Percentiles rank a stretch among this genome's conserved stretches.
phyloP scores from a whole-genome alignment of 2,113 vertebrate species.

The Notarius quadriscutis region DNA sequence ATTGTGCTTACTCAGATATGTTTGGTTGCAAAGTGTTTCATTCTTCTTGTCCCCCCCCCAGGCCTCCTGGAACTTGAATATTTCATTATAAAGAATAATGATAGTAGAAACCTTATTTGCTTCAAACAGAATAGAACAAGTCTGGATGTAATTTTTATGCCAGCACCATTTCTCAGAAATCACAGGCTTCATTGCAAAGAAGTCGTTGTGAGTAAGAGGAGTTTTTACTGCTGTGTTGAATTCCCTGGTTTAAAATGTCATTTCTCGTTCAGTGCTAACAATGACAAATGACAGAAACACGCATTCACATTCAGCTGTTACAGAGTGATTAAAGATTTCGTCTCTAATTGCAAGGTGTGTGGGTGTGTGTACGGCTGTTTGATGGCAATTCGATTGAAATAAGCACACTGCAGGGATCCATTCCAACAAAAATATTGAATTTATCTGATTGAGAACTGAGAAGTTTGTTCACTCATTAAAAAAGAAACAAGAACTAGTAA shows the following conservation, averaged over 20 bases:
- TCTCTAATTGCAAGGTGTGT: slow-evolving; percentile 22
- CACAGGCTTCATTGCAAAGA: slow-evolving; percentile 46
- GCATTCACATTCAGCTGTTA: background rate
- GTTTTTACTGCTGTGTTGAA: background rate
- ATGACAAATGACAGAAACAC: slow-evolving; percentile 5
- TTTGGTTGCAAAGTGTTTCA: slow-evolving; percentile 64
- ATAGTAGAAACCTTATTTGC: slow-evolving; percentile 65
- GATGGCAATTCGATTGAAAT: slow-evolving; percentile 54
- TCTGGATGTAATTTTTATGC: slow-evolving; percentile 56
- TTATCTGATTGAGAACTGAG: background rate
- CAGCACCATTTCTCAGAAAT: slow-evolving; percentile 59
- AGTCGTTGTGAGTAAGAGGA: slow-evolving; percentile 40
- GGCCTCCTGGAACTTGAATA: slow-evolving; percentile 65
- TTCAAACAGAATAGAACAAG: slow-evolving; percentile 71
- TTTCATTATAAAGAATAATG: slow-evolving; percentile 70
- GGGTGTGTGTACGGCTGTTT: slow-evolving; percentile 46
- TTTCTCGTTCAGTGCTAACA: background rate
- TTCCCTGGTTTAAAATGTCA: background rate
- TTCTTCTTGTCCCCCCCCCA: slow-evolving; percentile 58
- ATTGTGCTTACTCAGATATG: slow-evolving; percentile 28
- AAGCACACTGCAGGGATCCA: background rate
- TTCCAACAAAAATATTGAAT: background rate
- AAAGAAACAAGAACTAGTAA: background rate
- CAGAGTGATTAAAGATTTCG: background rate
- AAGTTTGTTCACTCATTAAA: background rate